Percentiles rank a stretch among this genome's conserved stretches.
Conservation (phyloP, 2,888 invertebrate genomes). For the Urechis unicinctus region DNA sequence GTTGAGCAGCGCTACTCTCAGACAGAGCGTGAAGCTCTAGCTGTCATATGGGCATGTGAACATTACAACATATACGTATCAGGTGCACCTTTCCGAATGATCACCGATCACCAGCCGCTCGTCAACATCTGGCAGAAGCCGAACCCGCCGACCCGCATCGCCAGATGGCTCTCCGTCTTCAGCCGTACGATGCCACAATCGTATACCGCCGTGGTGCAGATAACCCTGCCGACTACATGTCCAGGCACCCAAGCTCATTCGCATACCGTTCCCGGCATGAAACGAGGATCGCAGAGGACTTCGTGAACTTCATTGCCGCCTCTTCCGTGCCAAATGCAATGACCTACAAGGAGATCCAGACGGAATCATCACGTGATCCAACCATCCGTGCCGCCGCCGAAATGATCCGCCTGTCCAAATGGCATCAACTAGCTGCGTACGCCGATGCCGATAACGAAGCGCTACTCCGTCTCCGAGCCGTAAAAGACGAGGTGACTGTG, state of each 20-base stretch:
- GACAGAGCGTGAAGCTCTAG: slow-evolving; percentile 24
- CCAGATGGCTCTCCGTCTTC: slow-evolving; percentile 24
- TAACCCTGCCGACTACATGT: slow-evolving; percentile 26
- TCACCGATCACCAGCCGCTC: too few relatives aligned
- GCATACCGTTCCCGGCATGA: not conserved
- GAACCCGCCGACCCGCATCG: slow-evolving; percentile 26
- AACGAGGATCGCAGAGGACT: not conserved
- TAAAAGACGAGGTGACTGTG: not conserved
- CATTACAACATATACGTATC: too few relatives aligned
- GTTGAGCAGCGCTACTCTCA: slow-evolving; percentile 26
- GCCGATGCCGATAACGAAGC: not conserved
- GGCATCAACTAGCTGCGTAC: not conserved
- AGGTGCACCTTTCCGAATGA: too few relatives aligned
- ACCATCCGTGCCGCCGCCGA: not conserved
- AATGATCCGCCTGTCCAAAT: not conserved
- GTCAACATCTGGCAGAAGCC: slow-evolving; percentile 19
- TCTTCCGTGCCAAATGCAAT: not conserved
- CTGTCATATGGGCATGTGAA: slow-evolving; percentile 24
- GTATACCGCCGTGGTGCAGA: slow-evolving; percentile 20
- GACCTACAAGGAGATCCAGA: not conserved
- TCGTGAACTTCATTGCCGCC: not conserved
- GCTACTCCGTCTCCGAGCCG: not conserved
- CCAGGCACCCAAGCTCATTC: slow-evolving; percentile 16
- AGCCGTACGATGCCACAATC: slow-evolving; percentile 21
- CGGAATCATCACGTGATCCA: not conserved